Base-by-base conservation (phyloP, 2,113 vertebrate genomes). In the Egretta garzetta region DNA sequence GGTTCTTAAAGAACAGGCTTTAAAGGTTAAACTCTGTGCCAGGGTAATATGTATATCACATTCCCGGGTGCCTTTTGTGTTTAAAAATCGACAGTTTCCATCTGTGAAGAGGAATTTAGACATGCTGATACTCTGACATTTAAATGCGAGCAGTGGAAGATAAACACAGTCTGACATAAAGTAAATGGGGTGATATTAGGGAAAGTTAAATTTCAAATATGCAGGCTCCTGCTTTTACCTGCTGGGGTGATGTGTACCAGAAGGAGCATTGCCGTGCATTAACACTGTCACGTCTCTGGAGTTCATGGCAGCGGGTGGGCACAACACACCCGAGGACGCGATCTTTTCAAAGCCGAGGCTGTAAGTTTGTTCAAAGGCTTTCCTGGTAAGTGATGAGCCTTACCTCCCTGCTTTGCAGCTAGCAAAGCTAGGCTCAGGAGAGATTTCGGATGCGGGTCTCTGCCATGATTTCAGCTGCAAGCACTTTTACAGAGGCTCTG, bases 71-170 rank as follows among this genome's bases (percentile, higher is more conserved):
- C 24, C 91, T 96, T 92, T 94, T 96, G 93, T 90, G 88, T 92
- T 95, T 90, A 66, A 72, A 81, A 96, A 94, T 76, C 24, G 50
- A 86, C 93, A 73, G 60, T 90, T 95, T 75, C 95, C 94, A 94
- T 95, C 93, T 90, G 93, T 84, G 86, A 90, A 43, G 88, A 89
- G 85, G 94, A 92, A 94, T 95, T 94, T 90, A 90, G 91, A 92
- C 86, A 58, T 95, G 94, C 94, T 90, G 94, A 84, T 94, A 49
- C 81, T 80, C 86, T 96, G 95, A 94, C 95, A 96, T 96, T 95
- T 95, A 95, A 96, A 92, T 92, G 95, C 80, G 91, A 96, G 73
- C 94, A 39, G 58, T n/a, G 27, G 86, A 92, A 94, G 94, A 84
- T 90, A 92, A 95, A 96, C 91, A 92, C 72, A n/a, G 68, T 15